Base-by-base conservation (phyloP, 2,797 vertebrate genomes). In the Molossus alvarezi region DNA sequence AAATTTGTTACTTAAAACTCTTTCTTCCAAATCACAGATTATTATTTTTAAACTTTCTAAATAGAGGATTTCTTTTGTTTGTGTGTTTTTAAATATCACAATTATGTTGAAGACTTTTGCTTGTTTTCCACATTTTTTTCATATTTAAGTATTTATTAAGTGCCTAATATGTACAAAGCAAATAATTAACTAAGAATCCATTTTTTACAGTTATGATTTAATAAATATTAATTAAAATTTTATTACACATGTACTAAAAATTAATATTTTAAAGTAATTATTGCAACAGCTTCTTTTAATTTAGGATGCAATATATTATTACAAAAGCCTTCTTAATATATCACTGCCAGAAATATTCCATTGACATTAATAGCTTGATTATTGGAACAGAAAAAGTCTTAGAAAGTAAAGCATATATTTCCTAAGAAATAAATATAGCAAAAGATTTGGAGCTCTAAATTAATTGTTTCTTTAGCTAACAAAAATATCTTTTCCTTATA, bases 331-430 rank as follows among this genome's bases (percentile, higher is more conserved):
- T 96, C 95, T 97, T 95, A 97, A 96, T 97, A 97, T 98, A 97
- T 97, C 96, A 97, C 87, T 98, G 92, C 96, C 96, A 98, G 96
- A 97, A 96, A 98, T 93, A 97, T 62, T 98, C 89, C 95, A 81
- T 85, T 98, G 96, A 97, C 97, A 97, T 97, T 98, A 98, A 97
- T 97, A 95, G 95, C 97, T 98, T 87, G 81, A 98, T 98, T 98
- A 98, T 94, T 97, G 95, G 94, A 98, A 98, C 73, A 97, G 97
- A 98, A 98, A 96, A 98, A 97, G 71, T 73, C 90, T 97, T 89
- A 94, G 71, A 96, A 98, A 98, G 97, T 97, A 97, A 97, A 97
- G 65, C 77, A 92, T 90, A 60, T 93, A 83, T 86, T 97, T 95
- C 71, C 53, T 76, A 88, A 90, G 97, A 95, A 96, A 95, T 83